Percentiles rank a stretch among this genome's conserved stretches.
These are phyloP conservation scores for Lasioglossum leucozonium DNA, from an alignment of 2,888 invertebrate species.

Conservation along the genomic window DNA sequence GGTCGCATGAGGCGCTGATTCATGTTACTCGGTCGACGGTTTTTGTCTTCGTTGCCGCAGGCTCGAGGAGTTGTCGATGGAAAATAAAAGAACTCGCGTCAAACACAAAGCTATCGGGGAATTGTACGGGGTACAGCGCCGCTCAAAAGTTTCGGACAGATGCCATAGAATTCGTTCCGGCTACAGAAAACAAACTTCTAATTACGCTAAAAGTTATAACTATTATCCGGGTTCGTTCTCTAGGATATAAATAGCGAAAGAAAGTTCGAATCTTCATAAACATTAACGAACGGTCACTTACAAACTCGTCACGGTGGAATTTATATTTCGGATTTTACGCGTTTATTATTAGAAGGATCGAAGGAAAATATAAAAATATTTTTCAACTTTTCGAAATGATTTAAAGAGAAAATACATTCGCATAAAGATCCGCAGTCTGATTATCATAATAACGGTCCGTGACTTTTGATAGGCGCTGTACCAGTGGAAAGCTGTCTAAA, in stretches of 20 bases:
- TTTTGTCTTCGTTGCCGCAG: conserved; percentile 4
- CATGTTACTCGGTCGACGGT: conserved; percentile 11
- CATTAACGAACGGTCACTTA: too few relatives aligned
- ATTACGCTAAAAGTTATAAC: neutral
- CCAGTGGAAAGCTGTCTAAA: conserved; percentile 4
- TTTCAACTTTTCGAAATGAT: neutral
- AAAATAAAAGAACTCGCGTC: conserved; percentile 4
- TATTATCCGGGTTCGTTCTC: neutral
- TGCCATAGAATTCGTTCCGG: too few relatives aligned
- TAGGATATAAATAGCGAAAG: neutral
- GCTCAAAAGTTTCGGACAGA: neutral
- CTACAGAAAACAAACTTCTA: neutral
- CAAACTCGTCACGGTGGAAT: too few relatives aligned
- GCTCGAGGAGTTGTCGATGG: conserved; percentile 4
- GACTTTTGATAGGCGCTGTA: neutral
- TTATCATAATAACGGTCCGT: neutral
- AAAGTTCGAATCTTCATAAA: neutral
- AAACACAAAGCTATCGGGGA: conserved; percentile 13
- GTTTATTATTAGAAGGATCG: neutral
- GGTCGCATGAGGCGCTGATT: conserved; percentile 13
- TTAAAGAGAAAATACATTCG: neutral
- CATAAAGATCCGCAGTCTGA: neutral
- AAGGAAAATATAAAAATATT: neutral
- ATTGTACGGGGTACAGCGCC: neutral
- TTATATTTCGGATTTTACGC: too few relatives aligned